These are phyloP conservation scores for Phalacrocorax brasilianus DNA, from an alignment of 2,113 vertebrate species.

Conservation along the genomic window DNA sequence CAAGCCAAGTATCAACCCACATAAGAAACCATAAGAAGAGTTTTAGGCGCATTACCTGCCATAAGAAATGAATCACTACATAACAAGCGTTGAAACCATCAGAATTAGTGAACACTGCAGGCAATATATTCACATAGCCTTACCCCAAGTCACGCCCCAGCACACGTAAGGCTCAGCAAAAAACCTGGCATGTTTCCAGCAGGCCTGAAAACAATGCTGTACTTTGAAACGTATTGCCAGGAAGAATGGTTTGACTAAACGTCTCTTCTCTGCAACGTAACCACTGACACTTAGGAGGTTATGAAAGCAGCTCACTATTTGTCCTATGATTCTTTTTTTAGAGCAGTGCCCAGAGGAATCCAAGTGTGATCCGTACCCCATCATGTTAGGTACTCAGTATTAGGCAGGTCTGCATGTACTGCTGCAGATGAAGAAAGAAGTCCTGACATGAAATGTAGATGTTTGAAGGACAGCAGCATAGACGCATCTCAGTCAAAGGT, in stretches of 20 bases:
- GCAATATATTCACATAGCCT: not conserved
- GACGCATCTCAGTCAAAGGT: not conserved
- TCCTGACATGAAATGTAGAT: not conserved
- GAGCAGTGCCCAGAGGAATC: not conserved
- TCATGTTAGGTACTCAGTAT: not conserved
- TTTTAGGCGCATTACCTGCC: not conserved
- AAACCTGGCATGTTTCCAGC: not conserved
- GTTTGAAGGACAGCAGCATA: not conserved
- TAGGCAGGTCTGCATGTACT: not conserved
- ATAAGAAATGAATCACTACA: not conserved
- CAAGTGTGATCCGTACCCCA: not conserved
- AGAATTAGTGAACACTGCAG: not conserved
- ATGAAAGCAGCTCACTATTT: not conserved
- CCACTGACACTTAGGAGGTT: not conserved
- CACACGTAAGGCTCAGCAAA: not conserved
- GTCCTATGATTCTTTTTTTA: not conserved
- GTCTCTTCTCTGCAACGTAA: not conserved
- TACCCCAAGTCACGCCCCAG: not conserved
- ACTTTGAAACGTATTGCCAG: fast-evolving
- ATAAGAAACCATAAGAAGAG: not conserved
- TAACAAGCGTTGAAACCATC: not conserved
- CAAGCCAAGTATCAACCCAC: not conserved
- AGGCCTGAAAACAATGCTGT: not conserved
- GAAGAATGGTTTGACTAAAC: not conserved
- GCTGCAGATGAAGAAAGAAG: not conserved